Evolutionary conservation across 2,113 vertebrate species (phyloP).

Genomic region (Bagarius yarrelli): DNA sequence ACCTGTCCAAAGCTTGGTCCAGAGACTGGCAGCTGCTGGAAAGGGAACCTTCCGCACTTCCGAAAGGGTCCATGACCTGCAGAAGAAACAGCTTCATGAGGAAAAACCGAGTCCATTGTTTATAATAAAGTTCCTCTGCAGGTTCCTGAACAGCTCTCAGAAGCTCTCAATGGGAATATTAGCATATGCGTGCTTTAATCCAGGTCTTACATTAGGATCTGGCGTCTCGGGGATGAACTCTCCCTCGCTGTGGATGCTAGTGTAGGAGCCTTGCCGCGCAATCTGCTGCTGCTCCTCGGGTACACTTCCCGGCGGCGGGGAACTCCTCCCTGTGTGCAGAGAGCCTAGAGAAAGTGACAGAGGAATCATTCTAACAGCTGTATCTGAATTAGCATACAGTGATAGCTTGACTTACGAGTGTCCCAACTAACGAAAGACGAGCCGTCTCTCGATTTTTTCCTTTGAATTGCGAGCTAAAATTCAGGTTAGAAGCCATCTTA

Average conservation of each 20-base stretch:
- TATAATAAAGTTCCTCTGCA: background rate
- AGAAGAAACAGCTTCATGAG: slow-evolving; percentile 37
- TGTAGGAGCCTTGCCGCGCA: slow-evolving; percentile 87
- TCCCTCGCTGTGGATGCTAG: slow-evolving; percentile 90
- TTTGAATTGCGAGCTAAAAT: too few relatives aligned
- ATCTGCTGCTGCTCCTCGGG: slow-evolving; percentile 92
- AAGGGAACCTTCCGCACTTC: slow-evolving; percentile 79
- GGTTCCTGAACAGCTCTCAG: background rate
- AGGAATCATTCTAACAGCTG: background rate
- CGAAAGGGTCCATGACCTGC: slow-evolving; percentile 85
- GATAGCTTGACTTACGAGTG: too few relatives aligned
- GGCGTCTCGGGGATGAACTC: slow-evolving; percentile 87
- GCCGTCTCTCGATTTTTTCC: too few relatives aligned
- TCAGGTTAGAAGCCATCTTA: too few relatives aligned
- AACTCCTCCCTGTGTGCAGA: slow-evolving; percentile 84
- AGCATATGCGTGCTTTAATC: background rate
- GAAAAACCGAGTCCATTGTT: background rate
- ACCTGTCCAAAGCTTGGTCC: slow-evolving; percentile 90
- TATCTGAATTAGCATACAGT: too few relatives aligned
- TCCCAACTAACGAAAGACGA: too few relatives aligned
- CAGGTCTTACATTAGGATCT: slow-evolving; percentile 76
- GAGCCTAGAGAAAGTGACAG: slow-evolving; percentile 72
- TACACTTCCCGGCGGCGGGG: slow-evolving; percentile 84
- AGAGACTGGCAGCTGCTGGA: slow-evolving; percentile 89
- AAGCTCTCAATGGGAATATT: background rate